phyloP scores from a whole-genome alignment of 2,888 invertebrate genomes.

The Macrophya annulata region DNA sequence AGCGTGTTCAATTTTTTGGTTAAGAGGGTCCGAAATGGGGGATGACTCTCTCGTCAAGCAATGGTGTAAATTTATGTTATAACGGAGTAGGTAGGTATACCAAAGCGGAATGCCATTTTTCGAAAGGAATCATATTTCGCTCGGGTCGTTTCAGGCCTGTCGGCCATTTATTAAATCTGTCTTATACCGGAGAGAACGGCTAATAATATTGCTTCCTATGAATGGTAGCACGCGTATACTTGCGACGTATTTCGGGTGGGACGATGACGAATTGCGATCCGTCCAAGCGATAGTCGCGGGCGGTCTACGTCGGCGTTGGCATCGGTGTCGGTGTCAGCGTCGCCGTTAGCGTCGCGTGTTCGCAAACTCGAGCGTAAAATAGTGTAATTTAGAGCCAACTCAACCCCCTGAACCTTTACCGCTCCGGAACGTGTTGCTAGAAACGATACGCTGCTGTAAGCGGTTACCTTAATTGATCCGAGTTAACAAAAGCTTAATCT shows the following conservation, averaged over 20 bases:
- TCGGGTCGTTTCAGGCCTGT: slow-evolving; percentile 7
- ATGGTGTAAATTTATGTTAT: not conserved
- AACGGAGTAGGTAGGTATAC: not conserved
- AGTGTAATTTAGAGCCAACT: slow-evolving; percentile 49
- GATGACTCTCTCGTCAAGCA: not conserved
- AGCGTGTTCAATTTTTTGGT: not conserved
- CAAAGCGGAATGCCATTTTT: slow-evolving; percentile 12
- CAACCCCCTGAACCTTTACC: slow-evolving; percentile 32
- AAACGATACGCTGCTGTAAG: slow-evolving; percentile 37
- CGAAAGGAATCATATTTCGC: slow-evolving; percentile 31
- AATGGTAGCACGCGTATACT: slow-evolving; percentile 25
- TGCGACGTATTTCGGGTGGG: slow-evolving; percentile 41
- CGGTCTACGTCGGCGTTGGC: not conserved
- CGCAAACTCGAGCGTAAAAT: slow-evolving; percentile 51
- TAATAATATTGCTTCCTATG: slow-evolving; percentile 27
- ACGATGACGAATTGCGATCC: slow-evolving; percentile 49
- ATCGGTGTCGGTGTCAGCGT: not conserved
- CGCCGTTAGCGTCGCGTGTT: slow-evolving; percentile 48
- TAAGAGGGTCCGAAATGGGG: not conserved
- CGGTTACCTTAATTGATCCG: slow-evolving; percentile 50
- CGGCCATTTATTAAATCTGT: slow-evolving; percentile 45
- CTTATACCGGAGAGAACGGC: slow-evolving; percentile 20
- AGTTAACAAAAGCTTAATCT: slow-evolving; percentile 51
- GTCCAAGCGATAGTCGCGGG: slow-evolving; percentile 41
- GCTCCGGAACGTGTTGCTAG: slow-evolving; percentile 37